A percentile compares a stretch with the other conserved stretches of the same genome.
Conservation (phyloP, 2,113 vertebrate genomes). For the Passer domesticus region DNA sequence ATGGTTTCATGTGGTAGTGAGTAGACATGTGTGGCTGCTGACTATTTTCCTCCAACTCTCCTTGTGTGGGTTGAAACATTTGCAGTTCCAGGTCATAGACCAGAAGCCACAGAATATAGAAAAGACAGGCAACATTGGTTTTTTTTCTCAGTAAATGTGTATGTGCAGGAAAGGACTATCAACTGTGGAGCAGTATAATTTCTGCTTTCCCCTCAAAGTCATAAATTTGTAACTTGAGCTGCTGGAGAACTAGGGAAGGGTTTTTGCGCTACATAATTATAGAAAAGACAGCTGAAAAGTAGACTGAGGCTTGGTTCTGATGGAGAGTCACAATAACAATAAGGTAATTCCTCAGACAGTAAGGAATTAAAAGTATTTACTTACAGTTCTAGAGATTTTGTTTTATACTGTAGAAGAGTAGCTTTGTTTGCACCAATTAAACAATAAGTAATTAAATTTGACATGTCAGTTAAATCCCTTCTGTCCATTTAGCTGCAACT, state of each 20-base stretch:
- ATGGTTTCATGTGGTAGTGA: neutral
- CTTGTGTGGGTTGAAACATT: neutral
- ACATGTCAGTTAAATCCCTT: neutral
- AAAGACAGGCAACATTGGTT: neutral
- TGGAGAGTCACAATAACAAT: neutral
- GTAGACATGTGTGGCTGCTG: neutral
- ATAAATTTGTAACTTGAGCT: neutral
- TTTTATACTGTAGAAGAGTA: neutral
- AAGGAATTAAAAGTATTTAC: neutral
- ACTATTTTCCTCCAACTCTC: neutral
- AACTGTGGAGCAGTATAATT: neutral
- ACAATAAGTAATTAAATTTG: constrained; percentile 11
- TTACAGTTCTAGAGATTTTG: neutral
- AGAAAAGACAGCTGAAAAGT: neutral
- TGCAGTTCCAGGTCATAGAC: neutral
- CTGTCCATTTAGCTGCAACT: neutral
- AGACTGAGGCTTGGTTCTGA: neutral
- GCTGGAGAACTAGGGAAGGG: neutral
- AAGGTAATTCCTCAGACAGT: neutral
- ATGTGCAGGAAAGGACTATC: neutral
- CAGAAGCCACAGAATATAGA: neutral
- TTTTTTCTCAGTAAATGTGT: neutral
- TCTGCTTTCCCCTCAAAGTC: neutral
- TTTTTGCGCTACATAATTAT: neutral
- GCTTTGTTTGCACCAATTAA: neutral